Evolutionary conservation across 2,113 vertebrate genomes (phyloP).

Genomic region (Prunella fulvescens): DNA sequence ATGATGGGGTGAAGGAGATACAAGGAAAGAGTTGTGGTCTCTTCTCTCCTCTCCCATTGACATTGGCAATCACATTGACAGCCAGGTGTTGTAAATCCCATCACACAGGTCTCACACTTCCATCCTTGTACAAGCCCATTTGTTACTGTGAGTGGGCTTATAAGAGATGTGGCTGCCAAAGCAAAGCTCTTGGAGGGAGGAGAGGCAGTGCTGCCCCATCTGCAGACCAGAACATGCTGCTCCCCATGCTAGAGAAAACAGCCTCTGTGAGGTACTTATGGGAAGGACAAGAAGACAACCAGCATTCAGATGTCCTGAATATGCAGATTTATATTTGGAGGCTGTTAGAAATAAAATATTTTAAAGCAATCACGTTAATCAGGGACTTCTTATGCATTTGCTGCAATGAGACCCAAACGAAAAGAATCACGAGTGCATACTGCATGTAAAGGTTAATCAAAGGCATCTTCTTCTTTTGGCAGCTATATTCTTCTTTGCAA

Average conservation of each 20-base stretch:
- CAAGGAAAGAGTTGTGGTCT: neutral
- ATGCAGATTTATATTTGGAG: slow-evolving; percentile 18
- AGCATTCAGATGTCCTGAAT: neutral
- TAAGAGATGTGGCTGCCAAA: neutral
- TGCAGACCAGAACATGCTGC: rapidly evolving
- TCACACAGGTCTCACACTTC: neutral
- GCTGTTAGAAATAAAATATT: neutral
- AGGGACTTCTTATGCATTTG: neutral
- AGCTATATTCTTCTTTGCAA: neutral
- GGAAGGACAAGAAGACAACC: neutral
- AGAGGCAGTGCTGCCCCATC: neutral
- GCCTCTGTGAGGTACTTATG: neutral
- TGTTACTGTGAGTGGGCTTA: neutral
- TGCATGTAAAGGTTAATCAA: slow-evolving; percentile 21
- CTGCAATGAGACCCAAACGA: neutral
- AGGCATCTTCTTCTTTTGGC: neutral
- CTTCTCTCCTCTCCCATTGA: neutral
- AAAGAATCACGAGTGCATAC: neutral
- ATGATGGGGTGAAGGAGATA: neutral
- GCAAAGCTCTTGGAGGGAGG: neutral
- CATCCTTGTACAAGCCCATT: rapidly evolving
- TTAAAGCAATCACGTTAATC: neutral
- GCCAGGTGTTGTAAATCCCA: neutral
- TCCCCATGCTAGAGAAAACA: neutral
- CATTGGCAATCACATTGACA: neutral